These are phyloP conservation scores for Corydoras sp. DNA, from an alignment of 2,113 vertebrate species.

Conservation along the genomic window DNA sequence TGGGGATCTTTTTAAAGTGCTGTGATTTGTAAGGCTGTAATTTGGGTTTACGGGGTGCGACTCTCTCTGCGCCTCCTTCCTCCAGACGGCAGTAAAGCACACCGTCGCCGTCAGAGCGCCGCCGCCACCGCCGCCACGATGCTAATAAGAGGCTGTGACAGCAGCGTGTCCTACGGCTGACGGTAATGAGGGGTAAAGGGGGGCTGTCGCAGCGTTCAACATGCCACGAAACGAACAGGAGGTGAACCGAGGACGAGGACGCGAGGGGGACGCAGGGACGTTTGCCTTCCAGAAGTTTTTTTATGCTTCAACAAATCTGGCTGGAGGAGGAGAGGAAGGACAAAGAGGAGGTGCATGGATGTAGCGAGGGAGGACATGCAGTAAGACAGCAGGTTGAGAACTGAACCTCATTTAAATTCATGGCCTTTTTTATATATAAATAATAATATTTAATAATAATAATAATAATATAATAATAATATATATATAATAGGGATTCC, in stretches of 20 bases:
- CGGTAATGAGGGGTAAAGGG: constrained; percentile 36
- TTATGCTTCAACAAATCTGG: too few relatives aligned
- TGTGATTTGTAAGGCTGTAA: constrained; percentile 12
- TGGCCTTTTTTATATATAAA: too few relatives aligned
- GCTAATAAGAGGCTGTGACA: constrained; percentile 45
- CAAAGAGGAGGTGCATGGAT: too few relatives aligned
- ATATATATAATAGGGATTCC: too few relatives aligned
- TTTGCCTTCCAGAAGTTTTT: constrained; percentile 33
- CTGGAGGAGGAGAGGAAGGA: too few relatives aligned
- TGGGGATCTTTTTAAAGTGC: neutral
- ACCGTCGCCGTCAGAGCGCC: constrained; percentile 16
- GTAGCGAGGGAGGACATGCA: too few relatives aligned
- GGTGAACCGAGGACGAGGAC: neutral
- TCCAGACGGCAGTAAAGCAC: constrained; percentile 22
- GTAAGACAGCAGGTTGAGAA: too few relatives aligned
- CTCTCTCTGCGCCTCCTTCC: neutral
- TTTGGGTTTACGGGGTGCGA: constrained; percentile 16
- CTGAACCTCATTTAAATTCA: too few relatives aligned
- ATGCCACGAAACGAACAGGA: neutral
- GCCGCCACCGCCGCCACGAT: constrained; percentile 39
- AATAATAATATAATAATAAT: too few relatives aligned
- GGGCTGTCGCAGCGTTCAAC: constrained; percentile 31
- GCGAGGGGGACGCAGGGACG: constrained; percentile 22
- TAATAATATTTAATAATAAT: too few relatives aligned
- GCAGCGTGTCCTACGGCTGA: constrained; percentile 31